Evolutionary conservation across 2,113 vertebrate species (phyloP).

Genomic region (Thunnus thynnus): DNA sequence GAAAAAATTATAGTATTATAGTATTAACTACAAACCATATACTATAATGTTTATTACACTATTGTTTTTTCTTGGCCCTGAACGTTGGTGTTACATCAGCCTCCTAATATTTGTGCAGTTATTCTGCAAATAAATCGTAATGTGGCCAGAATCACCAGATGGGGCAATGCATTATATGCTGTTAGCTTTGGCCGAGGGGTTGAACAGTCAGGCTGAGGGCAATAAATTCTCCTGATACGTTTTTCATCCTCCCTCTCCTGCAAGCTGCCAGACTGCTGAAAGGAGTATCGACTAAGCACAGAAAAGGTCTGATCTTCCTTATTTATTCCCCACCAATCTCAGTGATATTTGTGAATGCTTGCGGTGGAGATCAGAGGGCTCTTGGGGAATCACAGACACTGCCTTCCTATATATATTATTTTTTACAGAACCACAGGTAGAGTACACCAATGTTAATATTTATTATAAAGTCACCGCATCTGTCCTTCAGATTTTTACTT

Average conservation of each 20-base stretch:
- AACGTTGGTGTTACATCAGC: conserved; percentile 34
- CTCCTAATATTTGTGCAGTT: conserved; percentile 55
- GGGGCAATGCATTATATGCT: conserved; percentile 65
- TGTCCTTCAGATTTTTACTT: conserved; percentile 54
- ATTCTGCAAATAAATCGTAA: conserved; percentile 60
- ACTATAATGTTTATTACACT: conserved; percentile 1
- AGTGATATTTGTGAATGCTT: conserved; percentile 24
- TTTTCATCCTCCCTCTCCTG: conserved; percentile 55
- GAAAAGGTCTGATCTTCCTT: conserved; percentile 58
- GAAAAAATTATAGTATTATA: not conserved
- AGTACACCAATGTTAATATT: conserved; percentile 48
- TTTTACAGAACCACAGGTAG: conserved; percentile 19
- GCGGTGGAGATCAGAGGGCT: conserved; percentile 2
- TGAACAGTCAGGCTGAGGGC: conserved; percentile 66
- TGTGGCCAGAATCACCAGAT: conserved; percentile 63
- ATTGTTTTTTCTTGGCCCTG: conserved; percentile 1
- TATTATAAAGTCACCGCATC: conserved; percentile 34
- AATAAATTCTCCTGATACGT: conserved; percentile 72
- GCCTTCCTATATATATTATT: conserved; percentile 2
- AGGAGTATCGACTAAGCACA: conserved; percentile 59
- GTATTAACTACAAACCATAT: not conserved
- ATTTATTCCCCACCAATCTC: conserved; percentile 51
- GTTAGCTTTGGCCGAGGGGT: conserved; percentile 59
- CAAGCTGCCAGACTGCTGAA: conserved; percentile 60
- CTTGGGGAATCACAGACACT: conserved; percentile 18